These are phyloP conservation scores for Rhyzopertha dominica DNA, from an alignment of 1,140 invertebrate genomes.

Conservation along the genomic window DNA sequence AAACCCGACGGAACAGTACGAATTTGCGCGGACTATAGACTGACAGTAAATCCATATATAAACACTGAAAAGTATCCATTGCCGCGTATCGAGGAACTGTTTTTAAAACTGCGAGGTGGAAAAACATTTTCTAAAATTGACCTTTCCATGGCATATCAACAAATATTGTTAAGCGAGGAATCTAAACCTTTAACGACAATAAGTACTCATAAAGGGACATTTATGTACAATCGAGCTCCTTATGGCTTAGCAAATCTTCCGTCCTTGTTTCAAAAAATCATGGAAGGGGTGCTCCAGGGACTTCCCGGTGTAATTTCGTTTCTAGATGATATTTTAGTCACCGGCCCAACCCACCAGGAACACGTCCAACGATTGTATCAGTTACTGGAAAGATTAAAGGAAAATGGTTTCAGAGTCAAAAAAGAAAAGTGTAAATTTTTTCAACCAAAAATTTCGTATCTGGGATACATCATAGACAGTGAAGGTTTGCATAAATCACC, in stretches of 20 bases:
- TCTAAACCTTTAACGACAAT: conserved; percentile 20
- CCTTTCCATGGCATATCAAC: conserved; percentile 42
- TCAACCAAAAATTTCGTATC: conserved; percentile 23
- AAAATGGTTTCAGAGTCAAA: conserved; percentile 31
- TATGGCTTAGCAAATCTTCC: conserved; percentile 47
- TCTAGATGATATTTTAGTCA: conserved; percentile 41
- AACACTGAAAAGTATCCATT: conserved; percentile 27
- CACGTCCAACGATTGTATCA: conserved; percentile 21
- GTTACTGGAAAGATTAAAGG: conserved; percentile 17
- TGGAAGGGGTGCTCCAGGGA: conserved; percentile 35
- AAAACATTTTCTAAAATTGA: conserved; percentile 41
- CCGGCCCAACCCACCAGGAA: conserved; percentile 24
- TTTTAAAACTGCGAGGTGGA: conserved; percentile 32
- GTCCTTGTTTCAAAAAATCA: conserved; percentile 43
- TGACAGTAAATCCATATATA: conserved; percentile 31
- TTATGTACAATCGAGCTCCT: conserved; percentile 44
- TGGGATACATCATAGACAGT: conserved; percentile 38
- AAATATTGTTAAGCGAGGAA: conserved; percentile 37
- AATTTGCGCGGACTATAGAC: conserved; percentile 30
- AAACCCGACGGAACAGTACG: conserved; percentile 43
- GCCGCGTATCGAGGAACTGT: conserved; percentile 37
- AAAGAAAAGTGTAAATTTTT: conserved; percentile 33
- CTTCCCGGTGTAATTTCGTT: conserved; percentile 32
- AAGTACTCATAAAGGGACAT: conserved; percentile 25
- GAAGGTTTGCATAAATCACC: conserved; percentile 33